phyloP scores from a whole-genome alignment of 2,797 vertebrate genomes.

The Scolopax rusticola region DNA sequence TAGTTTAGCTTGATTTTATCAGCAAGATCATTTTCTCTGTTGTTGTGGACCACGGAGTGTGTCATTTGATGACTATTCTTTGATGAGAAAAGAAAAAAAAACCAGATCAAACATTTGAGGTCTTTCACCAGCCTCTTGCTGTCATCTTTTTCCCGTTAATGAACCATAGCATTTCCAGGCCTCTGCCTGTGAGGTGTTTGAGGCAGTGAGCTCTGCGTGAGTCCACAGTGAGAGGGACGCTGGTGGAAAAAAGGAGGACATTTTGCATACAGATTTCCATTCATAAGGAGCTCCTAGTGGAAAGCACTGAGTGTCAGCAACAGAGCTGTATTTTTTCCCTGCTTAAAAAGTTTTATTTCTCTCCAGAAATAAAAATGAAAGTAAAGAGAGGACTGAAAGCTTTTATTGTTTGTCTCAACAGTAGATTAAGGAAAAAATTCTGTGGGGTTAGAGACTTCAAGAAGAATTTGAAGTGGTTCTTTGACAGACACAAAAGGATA shows the following conservation, averaged over 20 bases:
- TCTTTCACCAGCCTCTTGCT: neutral
- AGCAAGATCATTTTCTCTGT: neutral
- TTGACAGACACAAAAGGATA: neutral
- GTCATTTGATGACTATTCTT: neutral
- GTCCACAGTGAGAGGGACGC: neutral
- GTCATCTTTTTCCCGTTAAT: neutral
- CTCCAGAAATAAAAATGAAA: slow-evolving; percentile 7
- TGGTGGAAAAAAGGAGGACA: neutral
- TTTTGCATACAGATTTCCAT: neutral
- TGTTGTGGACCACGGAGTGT: neutral
- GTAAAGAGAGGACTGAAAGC: neutral
- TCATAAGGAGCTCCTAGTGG: neutral
- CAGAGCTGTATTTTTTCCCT: neutral
- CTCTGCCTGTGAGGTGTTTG: neutral
- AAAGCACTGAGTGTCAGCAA: neutral
- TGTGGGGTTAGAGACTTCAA: neutral
- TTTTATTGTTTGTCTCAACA: neutral
- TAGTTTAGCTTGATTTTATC: neutral
- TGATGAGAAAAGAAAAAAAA: neutral
- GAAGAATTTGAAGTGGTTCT: neutral
- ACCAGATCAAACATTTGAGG: neutral
- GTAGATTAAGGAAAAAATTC: neutral
- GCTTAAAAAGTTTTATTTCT: neutral
- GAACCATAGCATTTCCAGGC: neutral
- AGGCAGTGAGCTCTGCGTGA: neutral